Conservation (phyloP, 2,113 vertebrate species). For the Plecturocebus donacophilus region DNA sequence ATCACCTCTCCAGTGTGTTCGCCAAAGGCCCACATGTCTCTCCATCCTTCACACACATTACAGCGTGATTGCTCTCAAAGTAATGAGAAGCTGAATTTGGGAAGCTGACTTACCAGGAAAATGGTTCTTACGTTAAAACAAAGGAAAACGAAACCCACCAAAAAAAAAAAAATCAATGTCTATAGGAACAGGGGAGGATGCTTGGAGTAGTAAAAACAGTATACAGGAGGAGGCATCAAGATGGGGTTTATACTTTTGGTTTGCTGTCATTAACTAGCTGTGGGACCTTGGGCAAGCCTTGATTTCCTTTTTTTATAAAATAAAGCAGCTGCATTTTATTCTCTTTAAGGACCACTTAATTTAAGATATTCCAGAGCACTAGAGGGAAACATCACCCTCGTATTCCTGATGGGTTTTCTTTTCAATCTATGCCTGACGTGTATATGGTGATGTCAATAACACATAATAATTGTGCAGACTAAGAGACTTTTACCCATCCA, state of each 20-base stretch:
- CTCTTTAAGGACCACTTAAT: neutral
- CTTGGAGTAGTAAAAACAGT: neutral
- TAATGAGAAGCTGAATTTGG: constrained; percentile 21
- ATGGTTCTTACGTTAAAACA: neutral
- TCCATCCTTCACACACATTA: neutral
- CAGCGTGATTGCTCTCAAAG: neutral
- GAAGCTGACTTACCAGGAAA: neutral
- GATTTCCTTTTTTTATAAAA: neutral
- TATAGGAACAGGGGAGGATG: neutral
- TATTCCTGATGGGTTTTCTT: neutral
- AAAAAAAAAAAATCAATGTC: neutral
- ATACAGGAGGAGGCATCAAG: too few species aligned
- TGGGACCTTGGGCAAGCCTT: neutral
- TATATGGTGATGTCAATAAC: neutral
- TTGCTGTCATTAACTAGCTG: neutral
- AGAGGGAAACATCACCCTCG: neutral
- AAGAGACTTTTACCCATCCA: neutral
- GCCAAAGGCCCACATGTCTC: neutral
- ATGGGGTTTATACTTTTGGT: neutral
- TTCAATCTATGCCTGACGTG: neutral
- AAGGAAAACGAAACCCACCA: neutral
- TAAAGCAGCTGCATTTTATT: neutral
- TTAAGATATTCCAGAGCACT: neutral
- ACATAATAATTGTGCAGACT: neutral
- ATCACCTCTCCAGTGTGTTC: neutral